Conservation (phyloP, 1,140 invertebrate genomes). For the Teleogryllus occipitalis region DNA sequence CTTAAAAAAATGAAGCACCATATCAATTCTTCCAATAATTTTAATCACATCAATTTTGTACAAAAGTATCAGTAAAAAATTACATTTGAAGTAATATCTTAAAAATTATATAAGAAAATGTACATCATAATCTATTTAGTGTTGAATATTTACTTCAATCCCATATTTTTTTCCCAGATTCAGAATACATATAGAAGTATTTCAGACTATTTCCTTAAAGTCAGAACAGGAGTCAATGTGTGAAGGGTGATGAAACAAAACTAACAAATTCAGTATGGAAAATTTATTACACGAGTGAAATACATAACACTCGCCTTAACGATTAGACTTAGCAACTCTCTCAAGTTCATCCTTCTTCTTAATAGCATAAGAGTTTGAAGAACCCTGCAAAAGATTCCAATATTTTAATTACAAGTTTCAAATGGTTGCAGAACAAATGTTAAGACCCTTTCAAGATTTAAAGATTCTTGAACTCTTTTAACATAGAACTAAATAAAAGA, state of each 20-base stretch:
- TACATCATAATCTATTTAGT: too few species aligned
- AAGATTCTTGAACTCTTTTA: not conserved
- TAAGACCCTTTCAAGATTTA: conserved; percentile 15
- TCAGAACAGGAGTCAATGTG: too few species aligned
- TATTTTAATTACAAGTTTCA: not conserved
- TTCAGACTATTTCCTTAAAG: too few species aligned
- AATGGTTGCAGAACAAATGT: conserved; percentile 10
- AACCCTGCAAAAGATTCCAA: conserved; percentile 58
- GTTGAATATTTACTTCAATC: too few species aligned
- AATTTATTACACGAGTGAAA: not conserved
- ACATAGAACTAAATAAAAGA: conserved; percentile 9
- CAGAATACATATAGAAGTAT: too few species aligned
- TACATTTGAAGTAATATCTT: too few species aligned
- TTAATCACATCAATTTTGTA: too few species aligned
- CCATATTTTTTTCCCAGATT: too few species aligned
- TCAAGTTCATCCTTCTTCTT: conserved; percentile 99
- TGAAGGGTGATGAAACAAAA: not conserved
- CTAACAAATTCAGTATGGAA: not conserved
- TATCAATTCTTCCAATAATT: too few species aligned
- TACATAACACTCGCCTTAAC: conserved; percentile 59
- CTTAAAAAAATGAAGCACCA: too few species aligned
- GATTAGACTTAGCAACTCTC: conserved; percentile 99
- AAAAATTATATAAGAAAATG: too few species aligned
- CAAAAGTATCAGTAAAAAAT: too few species aligned
- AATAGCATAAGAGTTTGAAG: conserved; percentile 98